phyloP scores from a whole-genome alignment of 2,888 invertebrate genomes.

The Machimus atricapillus region DNA sequence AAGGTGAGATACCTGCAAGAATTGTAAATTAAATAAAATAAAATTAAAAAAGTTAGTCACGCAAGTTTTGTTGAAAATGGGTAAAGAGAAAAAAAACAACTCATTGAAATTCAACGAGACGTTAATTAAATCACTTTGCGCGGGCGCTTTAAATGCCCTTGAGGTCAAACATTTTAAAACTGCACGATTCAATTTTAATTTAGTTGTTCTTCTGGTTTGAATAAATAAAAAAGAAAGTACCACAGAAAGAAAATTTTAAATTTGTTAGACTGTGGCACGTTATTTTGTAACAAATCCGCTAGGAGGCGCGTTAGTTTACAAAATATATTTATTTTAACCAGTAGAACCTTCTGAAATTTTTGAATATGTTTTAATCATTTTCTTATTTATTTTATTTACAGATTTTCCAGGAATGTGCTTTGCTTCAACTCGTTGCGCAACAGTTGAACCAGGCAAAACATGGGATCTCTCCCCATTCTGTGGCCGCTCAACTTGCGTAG shows the following conservation, averaged over 20 bases:
- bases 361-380: neutral
- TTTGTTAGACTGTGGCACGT: neutral
- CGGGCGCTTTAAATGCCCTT: too few species aligned
- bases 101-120: neutral
- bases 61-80: neutral
- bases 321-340: too few species aligned
- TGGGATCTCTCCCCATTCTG: conserved; percentile 92
- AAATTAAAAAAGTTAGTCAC: neutral
- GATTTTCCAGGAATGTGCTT: conserved; percentile 93
- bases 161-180: too few species aligned
- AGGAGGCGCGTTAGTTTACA: too few species aligned
- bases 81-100: neutral
- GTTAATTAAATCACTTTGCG: neutral
- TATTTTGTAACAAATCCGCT: neutral
- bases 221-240: neutral
- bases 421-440: conserved; percentile 88
- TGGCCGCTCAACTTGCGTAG: conserved; percentile 87
- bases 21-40: neutral
- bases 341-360: too few species aligned
- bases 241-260: neutral
- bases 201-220: too few species aligned
- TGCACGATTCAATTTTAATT: neutral
- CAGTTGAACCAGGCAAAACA: conserved; percentile 82
- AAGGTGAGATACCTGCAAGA: neutral
- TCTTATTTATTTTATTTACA: conserved; percentile 46